Percentiles rank a stretch among this genome's conserved stretches.
Evolutionary conservation across 2,113 vertebrate species (phyloP).

Genomic region (Crotalus tigris): DNA sequence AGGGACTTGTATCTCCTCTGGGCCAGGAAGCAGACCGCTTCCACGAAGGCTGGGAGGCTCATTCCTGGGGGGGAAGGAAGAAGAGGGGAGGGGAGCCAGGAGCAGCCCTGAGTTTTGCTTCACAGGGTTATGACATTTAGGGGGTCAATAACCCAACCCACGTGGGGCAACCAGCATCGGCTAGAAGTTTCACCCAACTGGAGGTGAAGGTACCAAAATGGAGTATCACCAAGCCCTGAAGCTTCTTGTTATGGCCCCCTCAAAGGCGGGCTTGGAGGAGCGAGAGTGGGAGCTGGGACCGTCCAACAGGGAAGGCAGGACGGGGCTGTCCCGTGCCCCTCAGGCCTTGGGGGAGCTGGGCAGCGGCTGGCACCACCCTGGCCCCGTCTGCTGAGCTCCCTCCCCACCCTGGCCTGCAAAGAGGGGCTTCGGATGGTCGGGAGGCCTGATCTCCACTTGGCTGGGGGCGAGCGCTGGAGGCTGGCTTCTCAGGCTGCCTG

Average conservation of each 20-base stretch:
- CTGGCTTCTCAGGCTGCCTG: neutral
- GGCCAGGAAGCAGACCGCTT: slow-evolving; percentile 89
- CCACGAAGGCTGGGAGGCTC: slow-evolving; percentile 90
- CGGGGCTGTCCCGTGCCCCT: no score
- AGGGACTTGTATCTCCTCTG: slow-evolving; percentile 81
- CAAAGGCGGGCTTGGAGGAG: no score
- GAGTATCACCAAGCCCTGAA: neutral
- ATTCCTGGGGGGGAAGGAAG: slow-evolving; percentile 77
- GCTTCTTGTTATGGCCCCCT: neutral
- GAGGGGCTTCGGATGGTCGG: neutral
- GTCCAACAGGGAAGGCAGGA: no score
- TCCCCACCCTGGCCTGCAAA: neutral
- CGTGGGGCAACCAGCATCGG: rapidly evolving
- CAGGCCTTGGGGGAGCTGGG: neutral
- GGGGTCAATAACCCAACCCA: neutral
- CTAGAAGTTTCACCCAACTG: neutral
- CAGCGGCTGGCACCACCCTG: neutral
- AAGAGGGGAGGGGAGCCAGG: neutral
- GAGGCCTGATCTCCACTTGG: neutral
- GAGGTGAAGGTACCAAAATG: neutral
- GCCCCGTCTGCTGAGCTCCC: neutral
- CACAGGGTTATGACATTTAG: rapidly evolving
- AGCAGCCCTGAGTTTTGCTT: rapidly evolving
- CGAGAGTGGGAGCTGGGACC: no score
- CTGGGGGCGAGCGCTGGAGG: neutral